Conservation (phyloP, 2,888 invertebrate species). For the Meghimatium bilineatum region DNA sequence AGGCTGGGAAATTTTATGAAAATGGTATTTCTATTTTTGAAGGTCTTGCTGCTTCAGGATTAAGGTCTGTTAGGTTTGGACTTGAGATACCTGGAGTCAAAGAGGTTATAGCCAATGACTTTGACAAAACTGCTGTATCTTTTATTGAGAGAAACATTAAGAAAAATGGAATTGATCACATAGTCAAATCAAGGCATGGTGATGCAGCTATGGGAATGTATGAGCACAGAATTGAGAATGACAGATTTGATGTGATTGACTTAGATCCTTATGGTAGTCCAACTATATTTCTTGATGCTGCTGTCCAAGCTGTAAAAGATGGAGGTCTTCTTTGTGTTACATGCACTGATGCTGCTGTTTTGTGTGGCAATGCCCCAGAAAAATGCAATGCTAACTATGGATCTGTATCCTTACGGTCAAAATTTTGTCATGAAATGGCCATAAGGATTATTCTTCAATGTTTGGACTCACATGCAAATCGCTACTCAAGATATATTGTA, state of each 20-base stretch:
- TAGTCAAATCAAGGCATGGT: constrained; percentile 86
- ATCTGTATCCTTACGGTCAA: constrained; percentile 88
- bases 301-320: constrained; percentile 73
- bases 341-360: constrained; percentile 95
- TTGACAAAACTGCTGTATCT: constrained; percentile 88
- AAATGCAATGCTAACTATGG: constrained; percentile 96
- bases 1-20: constrained; percentile 62
- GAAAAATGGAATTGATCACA: constrained; percentile 85
- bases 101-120: constrained; percentile 90
- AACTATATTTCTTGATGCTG: constrained; percentile 85
- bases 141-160: constrained; percentile 89
- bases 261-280: constrained; percentile 99
- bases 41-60: constrained; percentile 95
- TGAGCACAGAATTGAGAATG: constrained; percentile 81
- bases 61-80: constrained; percentile 96
- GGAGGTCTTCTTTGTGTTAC: constrained; percentile 93
- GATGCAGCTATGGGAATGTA: constrained; percentile 85
- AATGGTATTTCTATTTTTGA: constrained; percentile 84
- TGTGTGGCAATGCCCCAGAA: constrained; percentile 96
- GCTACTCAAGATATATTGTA: constrained; percentile 93
- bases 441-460: constrained; percentile 93
- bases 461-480: constrained; percentile 93
- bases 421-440: constrained; percentile 92
- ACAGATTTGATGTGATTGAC: constrained; percentile 92
- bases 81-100: constrained; percentile 90